Conservation (phyloP, 2,888 invertebrate species). For the Carterocephalus palaemon region DNA sequence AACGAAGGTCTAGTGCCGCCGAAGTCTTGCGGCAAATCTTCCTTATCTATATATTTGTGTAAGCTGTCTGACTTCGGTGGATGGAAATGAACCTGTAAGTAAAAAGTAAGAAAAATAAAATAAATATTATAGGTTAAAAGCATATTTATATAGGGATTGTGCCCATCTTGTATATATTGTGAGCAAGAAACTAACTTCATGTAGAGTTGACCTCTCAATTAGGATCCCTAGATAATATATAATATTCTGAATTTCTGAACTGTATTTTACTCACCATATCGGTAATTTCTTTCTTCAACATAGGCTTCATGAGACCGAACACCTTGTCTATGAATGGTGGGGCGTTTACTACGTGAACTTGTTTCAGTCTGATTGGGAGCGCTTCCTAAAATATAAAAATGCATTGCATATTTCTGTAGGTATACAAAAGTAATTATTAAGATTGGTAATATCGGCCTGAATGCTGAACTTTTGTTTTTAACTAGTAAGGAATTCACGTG, state of each 20-base stretch:
- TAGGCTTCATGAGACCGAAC: constrained; percentile 80
- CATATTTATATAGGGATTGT: too few relatives aligned
- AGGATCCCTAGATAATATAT: too few relatives aligned
- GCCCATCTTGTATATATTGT: too few relatives aligned
- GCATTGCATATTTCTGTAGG: background rate
- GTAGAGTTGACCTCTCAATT: too few relatives aligned
- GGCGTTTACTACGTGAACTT: constrained; percentile 83
- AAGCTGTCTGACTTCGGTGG: constrained; percentile 80
- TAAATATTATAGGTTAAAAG: too few relatives aligned
- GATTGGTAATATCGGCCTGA: constrained; percentile 14
- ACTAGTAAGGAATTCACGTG: too few relatives aligned
- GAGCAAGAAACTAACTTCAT: too few relatives aligned
- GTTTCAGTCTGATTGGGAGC: constrained; percentile 82
- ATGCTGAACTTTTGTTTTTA: too few relatives aligned
- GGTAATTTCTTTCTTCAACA: constrained; percentile 82
- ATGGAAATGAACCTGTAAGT: constrained; percentile 82
- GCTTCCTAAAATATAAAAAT: constrained; percentile 80
- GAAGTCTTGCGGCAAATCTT: constrained; percentile 81
- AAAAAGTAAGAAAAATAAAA: too few relatives aligned
- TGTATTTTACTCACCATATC: constrained; percentile 74
- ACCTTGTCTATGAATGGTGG: constrained; percentile 82
- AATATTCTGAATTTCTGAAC: too few relatives aligned
- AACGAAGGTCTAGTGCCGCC: constrained; percentile 79
- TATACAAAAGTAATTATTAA: background rate
- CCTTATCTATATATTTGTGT: constrained; percentile 76